Evolutionary conservation across 2,888 invertebrate genomes (phyloP).

Genomic region (Smittia aterrima): DNA sequence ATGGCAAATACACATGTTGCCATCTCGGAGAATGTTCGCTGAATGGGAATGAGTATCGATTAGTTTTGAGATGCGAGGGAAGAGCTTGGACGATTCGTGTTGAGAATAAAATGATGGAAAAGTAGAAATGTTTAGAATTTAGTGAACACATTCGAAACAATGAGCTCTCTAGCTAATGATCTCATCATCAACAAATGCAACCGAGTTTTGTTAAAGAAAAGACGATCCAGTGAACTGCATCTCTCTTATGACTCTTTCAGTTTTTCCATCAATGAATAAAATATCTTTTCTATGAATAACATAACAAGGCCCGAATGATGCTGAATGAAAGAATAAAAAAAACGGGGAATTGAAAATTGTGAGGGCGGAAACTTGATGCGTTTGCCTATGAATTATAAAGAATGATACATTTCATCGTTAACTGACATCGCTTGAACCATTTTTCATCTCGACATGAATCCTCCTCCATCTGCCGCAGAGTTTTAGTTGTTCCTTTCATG

Average conservation of each 20-base stretch:
- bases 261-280: neutral
- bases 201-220: too few relatives aligned
- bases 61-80: neutral
- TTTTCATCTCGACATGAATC: neutral
- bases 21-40: constrained; percentile 19
- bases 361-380: constrained; percentile 10
- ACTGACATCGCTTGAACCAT: neutral
- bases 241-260: too few relatives aligned
- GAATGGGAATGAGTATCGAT: constrained; percentile 34
- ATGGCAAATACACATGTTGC: constrained; percentile 37
- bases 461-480: too few relatives aligned
- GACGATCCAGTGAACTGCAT: too few relatives aligned
- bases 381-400: constrained; percentile 8
- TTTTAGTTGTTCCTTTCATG: too few relatives aligned
- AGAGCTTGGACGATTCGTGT: neutral
- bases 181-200: too few relatives aligned
- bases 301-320: neutral
- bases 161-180: too few relatives aligned
- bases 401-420: neutral
- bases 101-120: neutral
- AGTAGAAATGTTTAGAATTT: too few relatives aligned
- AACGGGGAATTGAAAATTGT: constrained; percentile 1
- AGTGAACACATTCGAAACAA: too few relatives aligned
- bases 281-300: constrained; percentile 17
- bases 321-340: neutral